Evolutionary conservation across 2,888 invertebrate species (phyloP).

Genomic region (Rotaria socialis): DNA sequence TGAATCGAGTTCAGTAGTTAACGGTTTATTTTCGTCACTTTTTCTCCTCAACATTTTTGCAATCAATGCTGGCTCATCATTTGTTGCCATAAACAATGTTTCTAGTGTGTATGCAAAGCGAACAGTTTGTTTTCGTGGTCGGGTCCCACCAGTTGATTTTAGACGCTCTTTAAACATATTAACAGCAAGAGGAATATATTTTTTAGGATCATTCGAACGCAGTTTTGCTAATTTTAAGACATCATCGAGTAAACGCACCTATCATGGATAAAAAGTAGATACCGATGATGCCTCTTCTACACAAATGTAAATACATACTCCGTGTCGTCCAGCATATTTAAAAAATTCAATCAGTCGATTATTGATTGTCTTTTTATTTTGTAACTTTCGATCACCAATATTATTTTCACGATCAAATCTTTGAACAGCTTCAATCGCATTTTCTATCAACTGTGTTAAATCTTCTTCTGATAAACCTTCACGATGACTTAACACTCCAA

Average conservation of each 20-base stretch:
- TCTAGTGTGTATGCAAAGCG: neutral
- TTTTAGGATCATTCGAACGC: neutral
- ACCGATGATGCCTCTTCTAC: neutral
- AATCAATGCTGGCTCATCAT: neutral
- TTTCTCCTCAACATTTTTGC: neutral
- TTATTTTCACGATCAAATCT: neutral
- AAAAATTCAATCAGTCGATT: neutral
- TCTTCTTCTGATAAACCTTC: neutral
- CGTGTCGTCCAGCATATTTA: neutral
- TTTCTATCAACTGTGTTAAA: neutral
- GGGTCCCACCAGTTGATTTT: neutral
- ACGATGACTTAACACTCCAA: neutral
- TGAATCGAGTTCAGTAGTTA: neutral
- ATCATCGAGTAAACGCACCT: slow-evolving; percentile 4
- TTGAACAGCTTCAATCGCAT: neutral
- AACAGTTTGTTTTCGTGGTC: neutral
- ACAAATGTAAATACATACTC: neutral
- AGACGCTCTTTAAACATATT: neutral
- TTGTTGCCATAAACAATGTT: neutral
- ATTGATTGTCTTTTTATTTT: neutral
- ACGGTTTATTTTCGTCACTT: neutral
- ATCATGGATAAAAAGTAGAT: neutral
- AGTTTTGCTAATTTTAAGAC: neutral
- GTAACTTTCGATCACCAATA: slow-evolving; percentile 19
- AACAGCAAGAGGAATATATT: neutral